A percentile compares a stretch with the other conserved stretches of the same genome.
Conservation (phyloP, 35 echinoderm and acorn worm species). For the Ptychodera flava region DNA sequence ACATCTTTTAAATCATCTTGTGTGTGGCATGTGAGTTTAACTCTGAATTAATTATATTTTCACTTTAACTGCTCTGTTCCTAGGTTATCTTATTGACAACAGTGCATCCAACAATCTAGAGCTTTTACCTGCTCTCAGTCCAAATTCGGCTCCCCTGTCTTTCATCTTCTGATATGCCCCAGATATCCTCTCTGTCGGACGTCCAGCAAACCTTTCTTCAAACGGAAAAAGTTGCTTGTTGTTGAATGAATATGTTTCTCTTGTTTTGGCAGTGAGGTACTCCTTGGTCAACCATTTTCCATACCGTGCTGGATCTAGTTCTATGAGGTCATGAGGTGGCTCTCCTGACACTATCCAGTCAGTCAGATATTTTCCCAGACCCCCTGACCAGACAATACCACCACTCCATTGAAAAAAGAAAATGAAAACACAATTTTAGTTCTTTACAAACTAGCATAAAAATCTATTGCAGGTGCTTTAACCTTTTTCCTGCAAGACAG, state of each 20-base stretch:
- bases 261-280: slow-evolving; percentile 39
- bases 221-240: slow-evolving; percentile 60
- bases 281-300: slow-evolving; percentile 74
- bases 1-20: no score
- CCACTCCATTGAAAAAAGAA: slow-evolving; percentile 33
- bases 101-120: no score
- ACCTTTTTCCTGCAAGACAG: no score
- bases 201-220: slow-evolving; percentile 75
- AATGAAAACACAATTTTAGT: no score
- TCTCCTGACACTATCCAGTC: slow-evolving; percentile 99
- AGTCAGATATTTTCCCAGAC: slow-evolving; percentile 66
- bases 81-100: no score
- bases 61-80: no score
- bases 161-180: slow-evolving; percentile 76
- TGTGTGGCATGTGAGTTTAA: no score
- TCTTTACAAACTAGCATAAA: no score
- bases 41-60: no score
- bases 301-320: slow-evolving; percentile 76
- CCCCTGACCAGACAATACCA: slow-evolving; percentile 87
- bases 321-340: slow-evolving; percentile 90
- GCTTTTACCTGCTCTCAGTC: slow-evolving; percentile 90
- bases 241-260: slow-evolving; percentile 80
- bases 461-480: no score
- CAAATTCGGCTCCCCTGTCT: slow-evolving; percentile 67
- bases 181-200: slow-evolving; percentile 76